Evolutionary conservation across 2,113 vertebrate species (phyloP), one percentile per base, ranked within the genome.

Genomic region (Oxyruncus cristatus): DNA sequence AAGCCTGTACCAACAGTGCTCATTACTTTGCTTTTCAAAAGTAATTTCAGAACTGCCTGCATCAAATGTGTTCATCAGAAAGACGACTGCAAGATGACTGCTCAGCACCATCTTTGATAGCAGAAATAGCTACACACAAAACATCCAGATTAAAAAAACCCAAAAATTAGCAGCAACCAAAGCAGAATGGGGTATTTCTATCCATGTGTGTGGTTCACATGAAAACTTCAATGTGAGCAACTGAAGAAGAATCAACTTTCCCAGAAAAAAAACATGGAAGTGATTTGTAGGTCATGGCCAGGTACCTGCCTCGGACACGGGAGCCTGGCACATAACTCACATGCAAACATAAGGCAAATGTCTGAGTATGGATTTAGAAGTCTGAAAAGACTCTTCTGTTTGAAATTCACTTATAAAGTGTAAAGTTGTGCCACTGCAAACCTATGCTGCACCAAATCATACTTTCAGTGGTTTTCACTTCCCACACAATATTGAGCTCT

Each of bases 201-300:
- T n/a, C n/a, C 24, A 26, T 0, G 4, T 28, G 24, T 62, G 0
- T 1, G 1, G 18, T 27, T 15, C 28, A n/a, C 7, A 12, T 14
- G 28, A 21, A 42, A 72, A 55, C 21, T 55, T 75, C 66, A 63
- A 18, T 1, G 47, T 13, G 52, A 79, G 4, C 39, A 83, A 8
- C 9, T 52, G 50, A 52, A 52, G 50, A 16, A 65, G 12, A 82
- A 88, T 19, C 33, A 88, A 30, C 3, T 6, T 79, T 35, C 56
- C 79, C 23, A 42, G 23, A 21, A 82, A 70, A 66, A 65, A 47
- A 70, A 26, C n/a, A 39, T 1, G 27, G 28, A 49, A 67, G 18
- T 17, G 32, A 35, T 13, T 28, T 37, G 7, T 6, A 74, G 46
- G 33, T 37, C 37, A 66, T 0, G 0, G 47, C 6, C 55, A 74